Base-by-base conservation (phyloP, 2,797 vertebrate genomes). In the Rhinogobio ventralis region DNA sequence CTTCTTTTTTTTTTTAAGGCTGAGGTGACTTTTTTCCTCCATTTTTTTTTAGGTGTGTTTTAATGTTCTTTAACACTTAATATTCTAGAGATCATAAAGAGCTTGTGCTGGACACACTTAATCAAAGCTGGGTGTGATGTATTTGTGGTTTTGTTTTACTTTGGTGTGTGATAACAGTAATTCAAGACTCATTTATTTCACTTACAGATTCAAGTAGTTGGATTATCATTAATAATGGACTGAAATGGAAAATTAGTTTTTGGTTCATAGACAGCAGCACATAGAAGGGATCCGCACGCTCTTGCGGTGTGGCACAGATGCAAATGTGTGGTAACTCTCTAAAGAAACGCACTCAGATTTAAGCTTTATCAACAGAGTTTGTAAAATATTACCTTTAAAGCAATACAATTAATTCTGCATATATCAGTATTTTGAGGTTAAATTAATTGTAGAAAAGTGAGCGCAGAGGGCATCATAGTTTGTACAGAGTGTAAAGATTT, bases 401-500 rank as follows among this genome's bases (percentile, higher is more conserved):
- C 95, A 96, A 95, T 95, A 95, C 88, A 88, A 33, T 85, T 77
- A 60, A 49, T 78, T 66, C 89, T 79, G 25, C 78, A 45, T 85
- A 39, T 53, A 53, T 85, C 72, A 85, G 85, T 87, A 85, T 88
- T 85, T 82, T 82, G 79, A 91, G 67, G 7, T 69, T 90, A 74
- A 88, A 78, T 90, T 75, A 84, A 75, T 76, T 76, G 51, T 83
- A 19, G 17, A 71, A 53, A 49, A 64, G 30, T 20, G n/a, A 5
- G 3, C 19, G 10, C 4, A 1, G 53, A 10, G 15, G 46, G 55
- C 39, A 5, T 80, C 64, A 66, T 88, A 88, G 89, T 94, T 93
- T 94, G 89, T 94, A 93, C 74, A 91, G 91, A 89, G 87, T 95
- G 93, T 95, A 94, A 93, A 94, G 88, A 84, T 81, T 73, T 49